Evolutionary conservation across 2,888 invertebrate species (phyloP).

Genomic region (Cheilosia pagana): DNA sequence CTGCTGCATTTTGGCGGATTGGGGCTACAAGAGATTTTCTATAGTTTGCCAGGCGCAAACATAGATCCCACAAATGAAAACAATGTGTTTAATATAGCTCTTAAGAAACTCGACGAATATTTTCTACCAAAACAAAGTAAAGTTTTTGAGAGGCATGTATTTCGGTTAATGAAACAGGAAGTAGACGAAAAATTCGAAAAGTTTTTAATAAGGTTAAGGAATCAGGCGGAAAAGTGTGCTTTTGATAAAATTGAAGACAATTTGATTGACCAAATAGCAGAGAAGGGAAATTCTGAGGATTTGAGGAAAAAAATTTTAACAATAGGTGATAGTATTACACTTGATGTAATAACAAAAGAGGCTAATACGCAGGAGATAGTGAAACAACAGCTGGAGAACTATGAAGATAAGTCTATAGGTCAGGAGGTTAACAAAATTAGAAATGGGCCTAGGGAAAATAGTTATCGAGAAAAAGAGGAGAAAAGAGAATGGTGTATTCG

Average conservation of each 20-base stretch:
- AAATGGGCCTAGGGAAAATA: conserved; percentile 26
- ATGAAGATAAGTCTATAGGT: conserved; percentile 28
- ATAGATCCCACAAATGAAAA: conserved; percentile 80
- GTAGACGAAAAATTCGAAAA: conserved; percentile 76
- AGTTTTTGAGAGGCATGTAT: conserved; percentile 79
- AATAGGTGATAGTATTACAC: too few relatives aligned
- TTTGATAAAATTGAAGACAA: too few relatives aligned
- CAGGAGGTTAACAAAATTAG: conserved; percentile 27
- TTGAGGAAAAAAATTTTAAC: too few relatives aligned
- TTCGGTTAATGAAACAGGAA: conserved; percentile 78
- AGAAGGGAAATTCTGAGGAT: too few relatives aligned
- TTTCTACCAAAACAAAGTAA: conserved; percentile 77
- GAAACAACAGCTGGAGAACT: conserved; percentile 44
- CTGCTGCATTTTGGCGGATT: conserved; percentile 50
- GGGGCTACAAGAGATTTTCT: conserved; percentile 42
- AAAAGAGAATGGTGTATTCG: conserved; percentile 13
- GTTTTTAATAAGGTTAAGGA: too few relatives aligned
- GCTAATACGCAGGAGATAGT: conserved; percentile 52
- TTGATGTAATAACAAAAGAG: conserved; percentile 49
- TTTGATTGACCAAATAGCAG: too few relatives aligned
- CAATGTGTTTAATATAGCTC: conserved; percentile 85
- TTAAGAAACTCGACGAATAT: conserved; percentile 81
- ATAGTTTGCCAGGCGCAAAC: conserved; percentile 38
- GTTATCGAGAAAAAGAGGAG: conserved; percentile 30
- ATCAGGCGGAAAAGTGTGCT: too few relatives aligned